A percentile compares a stretch with the other conserved stretches of the same genome.
These are phyloP conservation scores for Mesorhabditis sp. DNA, from an alignment of 2,888 invertebrate genomes.

Conservation along the genomic window DNA sequence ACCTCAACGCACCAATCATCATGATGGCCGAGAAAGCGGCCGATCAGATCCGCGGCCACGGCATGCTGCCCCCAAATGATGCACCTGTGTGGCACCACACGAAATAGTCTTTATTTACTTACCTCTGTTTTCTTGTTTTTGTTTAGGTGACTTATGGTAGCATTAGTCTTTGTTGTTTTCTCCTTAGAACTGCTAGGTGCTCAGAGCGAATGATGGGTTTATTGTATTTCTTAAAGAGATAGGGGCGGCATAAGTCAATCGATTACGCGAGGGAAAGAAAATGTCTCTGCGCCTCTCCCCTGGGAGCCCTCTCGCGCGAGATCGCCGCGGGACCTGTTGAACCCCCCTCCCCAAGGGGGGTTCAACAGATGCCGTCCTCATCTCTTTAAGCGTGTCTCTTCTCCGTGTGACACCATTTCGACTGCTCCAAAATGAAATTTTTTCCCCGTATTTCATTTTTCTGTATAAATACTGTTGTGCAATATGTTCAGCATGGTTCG, in stretches of 20 bases:
- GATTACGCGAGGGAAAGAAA: too few species aligned
- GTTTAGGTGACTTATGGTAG: not conserved
- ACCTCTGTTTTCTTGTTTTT: not conserved
- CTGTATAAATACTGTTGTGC: too few species aligned
- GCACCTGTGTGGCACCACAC: conserved; percentile 8
- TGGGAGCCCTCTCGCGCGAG: too few species aligned
- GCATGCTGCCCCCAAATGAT: conserved; percentile 50
- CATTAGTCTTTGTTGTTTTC: too few species aligned
- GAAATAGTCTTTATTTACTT: not conserved
- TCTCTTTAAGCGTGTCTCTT: not conserved
- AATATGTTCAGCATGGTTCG: too few species aligned
- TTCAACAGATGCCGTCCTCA: too few species aligned
- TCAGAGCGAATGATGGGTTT: not conserved
- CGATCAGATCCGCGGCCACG: conserved; percentile 59
- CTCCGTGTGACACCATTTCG: not conserved
- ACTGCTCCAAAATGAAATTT: not conserved
- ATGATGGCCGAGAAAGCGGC: conserved; percentile 63
- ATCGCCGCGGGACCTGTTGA: too few species aligned
- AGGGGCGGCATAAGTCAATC: too few species aligned
- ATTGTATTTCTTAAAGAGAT: not conserved
- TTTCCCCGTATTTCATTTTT: too few species aligned
- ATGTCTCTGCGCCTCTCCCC: too few species aligned
- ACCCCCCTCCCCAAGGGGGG: too few species aligned
- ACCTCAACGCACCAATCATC: conserved; percentile 67
- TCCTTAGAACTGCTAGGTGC: too few species aligned